Evolutionary conservation across 2,888 invertebrate genomes (phyloP).

Genomic region (Camponotus fellah): DNA sequence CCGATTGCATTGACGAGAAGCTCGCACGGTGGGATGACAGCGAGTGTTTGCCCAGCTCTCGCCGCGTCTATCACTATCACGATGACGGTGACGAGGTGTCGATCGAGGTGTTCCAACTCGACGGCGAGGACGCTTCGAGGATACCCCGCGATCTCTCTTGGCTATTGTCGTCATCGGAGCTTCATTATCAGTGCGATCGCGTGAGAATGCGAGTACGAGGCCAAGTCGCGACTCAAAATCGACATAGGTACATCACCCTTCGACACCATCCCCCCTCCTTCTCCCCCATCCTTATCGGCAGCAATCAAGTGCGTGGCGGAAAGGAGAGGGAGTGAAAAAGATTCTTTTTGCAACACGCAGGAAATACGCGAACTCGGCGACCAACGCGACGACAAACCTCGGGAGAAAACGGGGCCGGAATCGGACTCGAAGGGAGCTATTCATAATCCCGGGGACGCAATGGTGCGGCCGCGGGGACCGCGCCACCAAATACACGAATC

Average conservation of each 20-base stretch:
- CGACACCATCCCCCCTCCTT: neutral
- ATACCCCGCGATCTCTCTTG: constrained; percentile 76
- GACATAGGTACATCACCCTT: constrained; percentile 59
- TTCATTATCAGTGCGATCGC: constrained; percentile 76
- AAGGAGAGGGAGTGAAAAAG: neutral
- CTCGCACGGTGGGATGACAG: constrained; percentile 58
- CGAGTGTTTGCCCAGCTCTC: constrained; percentile 60
- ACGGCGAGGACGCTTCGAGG: constrained; percentile 62
- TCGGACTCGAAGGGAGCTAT: constrained; percentile 88
- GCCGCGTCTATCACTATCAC: constrained; percentile 50
- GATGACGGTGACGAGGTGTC: constrained; percentile 64
- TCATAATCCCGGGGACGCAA: constrained; percentile 95
- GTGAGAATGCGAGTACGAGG: constrained; percentile 68
- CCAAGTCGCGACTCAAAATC: constrained; percentile 60
- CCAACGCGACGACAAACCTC: constrained; percentile 59
- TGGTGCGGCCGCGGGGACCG: constrained; percentile 97
- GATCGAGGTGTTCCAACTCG: constrained; percentile 72
- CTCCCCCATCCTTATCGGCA: neutral
- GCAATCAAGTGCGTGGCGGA: neutral
- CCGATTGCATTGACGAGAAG: constrained; percentile 80
- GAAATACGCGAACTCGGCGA: constrained; percentile 56
- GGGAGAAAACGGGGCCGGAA: constrained; percentile 84
- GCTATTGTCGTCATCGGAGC: constrained; percentile 76
- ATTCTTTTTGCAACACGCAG: constrained; percentile 55
- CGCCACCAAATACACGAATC: constrained; percentile 92